Evolutionary conservation across 2,113 vertebrate genomes (phyloP), one percentile per base, ranked within the genome.

Genomic region (Ophiodon elongatus): DNA sequence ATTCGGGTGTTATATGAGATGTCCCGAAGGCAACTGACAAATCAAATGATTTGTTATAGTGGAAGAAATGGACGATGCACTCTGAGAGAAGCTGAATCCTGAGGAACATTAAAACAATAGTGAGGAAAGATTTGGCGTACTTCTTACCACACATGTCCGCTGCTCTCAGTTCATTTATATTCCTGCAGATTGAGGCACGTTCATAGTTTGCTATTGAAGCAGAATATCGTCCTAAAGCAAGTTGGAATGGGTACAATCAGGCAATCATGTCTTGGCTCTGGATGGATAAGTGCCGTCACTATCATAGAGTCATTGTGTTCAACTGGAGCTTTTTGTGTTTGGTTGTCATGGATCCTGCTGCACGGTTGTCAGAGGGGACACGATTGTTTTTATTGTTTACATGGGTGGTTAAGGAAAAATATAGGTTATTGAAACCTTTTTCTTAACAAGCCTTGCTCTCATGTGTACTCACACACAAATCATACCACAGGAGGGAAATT

Each of bases 201-300:
- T 93, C 90, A 90, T 75, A 64, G 82, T 92, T 88, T 88, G 83
- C 87, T 86, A 72, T 92, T 79, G 81, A 89, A 91, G 84, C 89
- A 87, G 72, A 80, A 89, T 91, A 85, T 86, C 27, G 21, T 90
- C 83, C 80, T 75, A 35, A 64, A 67, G 86, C 87, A 76, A 89
- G 54, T 69, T 89, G 89, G 84, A 91, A 85, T 43, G 63, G 66
- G 87, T 86, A 37, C 68, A 79, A 37, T 88, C 87, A 89, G 85
- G 84, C 83, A 88, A 66, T 74, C 52, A 11, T 4, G 19, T 79
- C 80, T 80, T 91, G 89, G 88, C 87, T 85, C 80, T 35, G 79
- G 70, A 74, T 19, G 52, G 79, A 75, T 60, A 43, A 71, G 52
- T 50, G 75, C 79, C 83, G 83, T 85, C 79, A 66, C 85, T 86